Percentiles rank a stretch among this genome's conserved stretches.
Conservation (phyloP, 2,888 invertebrate genomes). For the Tridacna crocea region DNA sequence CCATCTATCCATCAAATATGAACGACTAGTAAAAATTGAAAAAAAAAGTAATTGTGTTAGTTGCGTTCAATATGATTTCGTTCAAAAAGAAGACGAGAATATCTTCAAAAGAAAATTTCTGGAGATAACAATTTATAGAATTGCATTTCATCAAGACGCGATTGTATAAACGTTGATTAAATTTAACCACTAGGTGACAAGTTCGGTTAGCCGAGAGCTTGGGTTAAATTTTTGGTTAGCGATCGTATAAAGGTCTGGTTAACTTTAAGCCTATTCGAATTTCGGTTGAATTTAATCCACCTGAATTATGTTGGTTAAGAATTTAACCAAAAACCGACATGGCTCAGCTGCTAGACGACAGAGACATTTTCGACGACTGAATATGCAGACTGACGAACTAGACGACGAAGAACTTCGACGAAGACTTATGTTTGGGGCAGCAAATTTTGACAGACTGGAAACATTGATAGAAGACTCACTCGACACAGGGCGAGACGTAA, state of each 20-base stretch:
- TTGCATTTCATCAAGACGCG: no score
- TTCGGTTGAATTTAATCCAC: neutral
- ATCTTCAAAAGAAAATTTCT: no score
- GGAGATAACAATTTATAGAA: no score
- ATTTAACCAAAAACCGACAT: neutral
- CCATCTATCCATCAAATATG: no score
- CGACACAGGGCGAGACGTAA: neutral
- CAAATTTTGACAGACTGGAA: slow-evolving; percentile 7
- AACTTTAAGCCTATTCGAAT: neutral
- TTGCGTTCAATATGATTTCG: no score
- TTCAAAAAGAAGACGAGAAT: no score
- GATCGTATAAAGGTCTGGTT: slow-evolving; percentile 1
- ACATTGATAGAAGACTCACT: neutral
- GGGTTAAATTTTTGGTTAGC: slow-evolving; percentile 3
- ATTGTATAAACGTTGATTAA: no score
- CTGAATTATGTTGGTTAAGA: neutral
- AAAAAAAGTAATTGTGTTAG: no score
- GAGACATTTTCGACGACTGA: neutral
- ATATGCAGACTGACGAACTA: neutral
- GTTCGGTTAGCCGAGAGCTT: neutral
- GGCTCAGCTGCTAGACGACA: neutral
- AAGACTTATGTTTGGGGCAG: neutral
- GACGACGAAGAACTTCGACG: neutral
- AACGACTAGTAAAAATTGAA: no score
- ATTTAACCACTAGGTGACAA: no score